phyloP scores from a whole-genome alignment of 2,888 invertebrate species.

The Gymnoscelis rufifasciata region DNA sequence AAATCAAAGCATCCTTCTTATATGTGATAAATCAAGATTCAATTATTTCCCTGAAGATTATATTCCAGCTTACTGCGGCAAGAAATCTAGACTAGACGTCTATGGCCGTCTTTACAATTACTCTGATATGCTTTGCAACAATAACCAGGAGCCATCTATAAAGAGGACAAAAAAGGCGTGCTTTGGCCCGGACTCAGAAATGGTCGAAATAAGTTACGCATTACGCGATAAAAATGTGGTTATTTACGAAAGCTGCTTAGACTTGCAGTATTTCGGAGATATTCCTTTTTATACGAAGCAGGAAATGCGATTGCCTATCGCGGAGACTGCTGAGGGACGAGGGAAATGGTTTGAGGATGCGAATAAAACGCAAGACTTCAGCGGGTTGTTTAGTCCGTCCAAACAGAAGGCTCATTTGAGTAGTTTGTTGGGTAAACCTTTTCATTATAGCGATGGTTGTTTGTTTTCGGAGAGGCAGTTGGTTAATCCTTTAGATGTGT shows the following conservation, averaged over 20 bases:
- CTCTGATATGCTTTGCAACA: slow-evolving; percentile 40
- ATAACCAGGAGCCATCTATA: slow-evolving; percentile 29
- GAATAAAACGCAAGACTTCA: slow-evolving; percentile 32
- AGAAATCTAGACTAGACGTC: slow-evolving; percentile 32
- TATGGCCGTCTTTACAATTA: slow-evolving; percentile 31
- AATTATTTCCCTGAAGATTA: slow-evolving; percentile 21
- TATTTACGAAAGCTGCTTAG: slow-evolving; percentile 46
- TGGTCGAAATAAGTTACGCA: slow-evolving; percentile 37
- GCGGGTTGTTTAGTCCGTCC: slow-evolving; percentile 39
- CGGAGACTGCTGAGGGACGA: too few species aligned
- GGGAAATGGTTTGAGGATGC: slow-evolving; percentile 39
- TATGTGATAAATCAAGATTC: slow-evolving; percentile 37
- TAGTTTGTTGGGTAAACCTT: background rate
- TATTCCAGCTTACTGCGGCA: slow-evolving; percentile 35
- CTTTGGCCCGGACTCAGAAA: slow-evolving; percentile 30
- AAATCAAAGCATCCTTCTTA: slow-evolving; percentile 29
- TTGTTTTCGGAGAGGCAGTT: slow-evolving; percentile 48
- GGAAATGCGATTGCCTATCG: slow-evolving; percentile 25
- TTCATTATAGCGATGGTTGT: slow-evolving; percentile 35
- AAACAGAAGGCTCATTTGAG: slow-evolving; percentile 32
- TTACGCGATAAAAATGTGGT: slow-evolving; percentile 22
- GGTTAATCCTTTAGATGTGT: slow-evolving; percentile 44
- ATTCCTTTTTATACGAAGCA: slow-evolving; percentile 40
- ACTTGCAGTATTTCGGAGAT: too few species aligned
- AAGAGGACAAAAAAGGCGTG: slow-evolving; percentile 32